Conservation (phyloP, 2,797 vertebrate genomes). For the Spinibarbus caldwelli region DNA sequence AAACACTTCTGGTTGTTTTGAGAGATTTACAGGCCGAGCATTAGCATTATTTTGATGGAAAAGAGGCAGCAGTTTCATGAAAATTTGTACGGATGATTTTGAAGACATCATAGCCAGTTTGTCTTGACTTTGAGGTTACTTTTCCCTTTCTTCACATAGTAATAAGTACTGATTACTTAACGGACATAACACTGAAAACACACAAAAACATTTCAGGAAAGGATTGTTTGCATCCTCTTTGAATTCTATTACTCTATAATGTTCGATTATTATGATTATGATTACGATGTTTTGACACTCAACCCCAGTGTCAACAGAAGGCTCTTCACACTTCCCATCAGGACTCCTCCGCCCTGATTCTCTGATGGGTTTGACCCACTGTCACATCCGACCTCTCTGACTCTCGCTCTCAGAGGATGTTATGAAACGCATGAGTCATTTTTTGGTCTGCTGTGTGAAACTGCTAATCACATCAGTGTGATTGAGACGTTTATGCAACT, state of each 20-base stretch:
- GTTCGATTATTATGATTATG: background rate
- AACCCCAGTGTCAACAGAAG: background rate
- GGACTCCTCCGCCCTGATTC: slow-evolving; percentile 58
- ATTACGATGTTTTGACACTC: background rate
- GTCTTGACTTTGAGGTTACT: too few relatives aligned
- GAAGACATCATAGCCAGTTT: too few relatives aligned
- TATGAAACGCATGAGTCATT: slow-evolving; percentile 66
- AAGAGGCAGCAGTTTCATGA: too few relatives aligned
- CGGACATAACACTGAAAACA: background rate
- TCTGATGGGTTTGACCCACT: slow-evolving; percentile 71
- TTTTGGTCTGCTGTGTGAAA: slow-evolving; percentile 54
- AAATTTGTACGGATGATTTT: too few relatives aligned
- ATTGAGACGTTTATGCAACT: slow-evolving; percentile 66
- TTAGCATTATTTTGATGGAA: too few relatives aligned
- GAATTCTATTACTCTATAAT: background rate
- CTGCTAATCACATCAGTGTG: slow-evolving; percentile 61
- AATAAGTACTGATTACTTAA: background rate
- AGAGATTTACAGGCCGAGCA: too few relatives aligned
- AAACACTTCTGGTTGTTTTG: too few relatives aligned
- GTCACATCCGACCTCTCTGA: slow-evolving; percentile 40
- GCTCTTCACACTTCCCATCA: background rate
- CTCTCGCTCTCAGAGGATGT: slow-evolving; percentile 55
- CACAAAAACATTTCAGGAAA: background rate
- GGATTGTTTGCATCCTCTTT: background rate
- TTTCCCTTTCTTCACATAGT: background rate